Evolutionary conservation across 2,113 vertebrate species (phyloP), one percentile per base, ranked within the genome.

Genomic region (Oncorhynchus gorbuscha): DNA sequence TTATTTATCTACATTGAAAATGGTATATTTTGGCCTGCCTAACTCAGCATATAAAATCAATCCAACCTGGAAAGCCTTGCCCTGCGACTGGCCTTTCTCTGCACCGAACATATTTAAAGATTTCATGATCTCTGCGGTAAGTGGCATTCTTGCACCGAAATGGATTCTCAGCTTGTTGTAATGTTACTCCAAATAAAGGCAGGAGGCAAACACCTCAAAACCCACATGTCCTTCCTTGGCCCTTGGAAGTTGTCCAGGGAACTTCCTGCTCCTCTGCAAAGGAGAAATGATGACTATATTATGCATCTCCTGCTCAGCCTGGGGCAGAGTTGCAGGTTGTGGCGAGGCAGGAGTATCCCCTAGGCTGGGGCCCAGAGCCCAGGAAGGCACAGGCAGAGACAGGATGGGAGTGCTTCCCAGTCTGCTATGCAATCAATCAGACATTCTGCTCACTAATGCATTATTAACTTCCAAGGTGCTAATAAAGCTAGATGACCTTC

Each of bases 381-480:
- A 45, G 39, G 39, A 11, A 45, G 88, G 79, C 32, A n/a, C 78
- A 77, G 81, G 89, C 76, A 81, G 78, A 80, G 83, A 80, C 22
- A 35, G 62, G 45, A 69, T 88, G 86, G 90, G 82, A 92, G 88
- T 68, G 84, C 79, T 86, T 92, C 88, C 84, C 68, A 81, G 73
- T 79, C 66, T 76, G 77, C 74, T 77, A 35, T 79, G 77, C 86
- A 93, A 94, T 94, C 91, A 92, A 87, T 95, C 94, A 94, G 76
- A 79, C 32, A 32, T 81, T 81, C 75, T 45, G 66, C 77, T 75
- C 81, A 79, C 80, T 78, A 45, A 45, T 45, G 85, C 86, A 90
- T 91, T 90, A 90, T 90, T 90, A 89, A 89, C 83, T 86, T 85
- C 83, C 84, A 79, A 88, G 82, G 85, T 86, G 76, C 75, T 84